Evolutionary conservation across 1,140 invertebrate genomes (phyloP).

Genomic region (Drosophila grimshawi): DNA sequence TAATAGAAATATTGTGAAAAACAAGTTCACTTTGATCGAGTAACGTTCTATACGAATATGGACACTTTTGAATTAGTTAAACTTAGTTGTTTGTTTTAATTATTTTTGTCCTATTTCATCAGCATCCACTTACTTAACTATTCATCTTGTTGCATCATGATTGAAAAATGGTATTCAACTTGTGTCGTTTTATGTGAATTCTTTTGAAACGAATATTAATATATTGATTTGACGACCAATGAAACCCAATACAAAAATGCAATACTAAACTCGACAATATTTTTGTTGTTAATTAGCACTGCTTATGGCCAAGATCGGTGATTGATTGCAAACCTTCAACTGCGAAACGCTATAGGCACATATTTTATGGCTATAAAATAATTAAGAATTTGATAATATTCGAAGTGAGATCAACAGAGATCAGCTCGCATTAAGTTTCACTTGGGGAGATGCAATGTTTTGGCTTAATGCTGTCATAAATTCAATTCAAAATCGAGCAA

Average conservation of each 20-base stretch:
- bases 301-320: conserved; percentile 1
- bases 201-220: not conserved
- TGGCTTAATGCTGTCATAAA: conserved; percentile 29
- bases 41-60: not conserved
- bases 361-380: not conserved
- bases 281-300: conserved; percentile 9
- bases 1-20: too few relatives aligned
- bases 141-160: not conserved
- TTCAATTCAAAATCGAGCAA: conserved; percentile 23
- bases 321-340: conserved; percentile 22
- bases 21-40: too few relatives aligned
- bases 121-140: not conserved
- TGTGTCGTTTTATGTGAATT: not conserved
- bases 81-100: not conserved
- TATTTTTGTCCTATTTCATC: not conserved
- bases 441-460: not conserved
- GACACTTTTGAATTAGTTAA: not conserved
- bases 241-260: not conserved
- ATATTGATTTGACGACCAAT: not conserved
- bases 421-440: not conserved
- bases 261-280: not conserved
- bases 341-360: not conserved
- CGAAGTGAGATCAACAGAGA: not conserved
- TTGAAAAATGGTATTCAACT: not conserved
- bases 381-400: not conserved